A percentile compares a stretch with the other conserved stretches of the same genome.
phyloP scores from a whole-genome alignment of 2,113 vertebrate species.

The Semnornis frantzii region DNA sequence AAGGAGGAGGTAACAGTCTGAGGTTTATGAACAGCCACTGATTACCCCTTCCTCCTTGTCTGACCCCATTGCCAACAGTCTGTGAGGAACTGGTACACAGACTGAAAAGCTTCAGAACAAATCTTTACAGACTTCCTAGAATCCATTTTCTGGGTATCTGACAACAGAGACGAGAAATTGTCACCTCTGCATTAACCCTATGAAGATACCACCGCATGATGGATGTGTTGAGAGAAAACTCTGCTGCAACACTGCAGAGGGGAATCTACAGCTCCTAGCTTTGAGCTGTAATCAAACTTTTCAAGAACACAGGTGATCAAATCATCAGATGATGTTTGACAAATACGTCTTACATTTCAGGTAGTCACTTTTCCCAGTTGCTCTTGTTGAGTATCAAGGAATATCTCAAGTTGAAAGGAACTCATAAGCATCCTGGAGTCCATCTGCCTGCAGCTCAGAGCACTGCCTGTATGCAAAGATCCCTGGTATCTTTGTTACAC shows the following conservation, averaged over 20 bases:
- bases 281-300: background rate
- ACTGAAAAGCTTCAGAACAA: background rate
- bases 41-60: background rate
- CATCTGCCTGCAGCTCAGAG: background rate
- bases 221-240: background rate
- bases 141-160: background rate
- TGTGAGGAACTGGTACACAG: background rate
- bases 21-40: background rate
- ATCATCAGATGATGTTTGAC: background rate
- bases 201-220: background rate
- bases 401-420: background rate
- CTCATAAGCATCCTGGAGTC: background rate
- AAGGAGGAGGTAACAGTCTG: accelerated
- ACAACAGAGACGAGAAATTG: background rate
- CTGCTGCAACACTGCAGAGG: background rate
- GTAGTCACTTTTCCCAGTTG: background rate
- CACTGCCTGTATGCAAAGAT: background rate
- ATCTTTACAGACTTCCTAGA: background rate
- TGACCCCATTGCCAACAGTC: background rate
- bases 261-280: background rate
- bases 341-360: background rate
- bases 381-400: background rate
- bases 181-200: background rate
- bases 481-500: background rate
- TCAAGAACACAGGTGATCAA: background rate